Conservation (phyloP, 2,797 vertebrate species). For the Lagorchestes hirsutus region DNA sequence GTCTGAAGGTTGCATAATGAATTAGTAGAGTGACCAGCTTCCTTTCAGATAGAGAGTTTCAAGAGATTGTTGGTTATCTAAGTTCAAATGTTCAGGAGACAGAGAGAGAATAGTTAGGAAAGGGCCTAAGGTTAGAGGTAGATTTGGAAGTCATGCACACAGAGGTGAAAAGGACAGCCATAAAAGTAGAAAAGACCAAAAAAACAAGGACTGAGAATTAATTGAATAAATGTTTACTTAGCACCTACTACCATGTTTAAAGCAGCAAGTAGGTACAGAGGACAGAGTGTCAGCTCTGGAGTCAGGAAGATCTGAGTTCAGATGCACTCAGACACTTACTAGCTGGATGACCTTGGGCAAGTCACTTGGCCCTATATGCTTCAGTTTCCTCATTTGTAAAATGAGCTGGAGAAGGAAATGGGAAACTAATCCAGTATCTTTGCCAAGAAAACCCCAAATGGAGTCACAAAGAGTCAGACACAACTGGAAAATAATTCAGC, state of each 20-base stretch:
- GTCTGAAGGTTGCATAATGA: neutral
- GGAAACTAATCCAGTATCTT: neutral
- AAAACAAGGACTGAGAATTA: neutral
- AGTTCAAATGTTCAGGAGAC: neutral
- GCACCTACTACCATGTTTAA: neutral
- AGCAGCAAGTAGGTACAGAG: neutral
- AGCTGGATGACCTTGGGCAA: neutral
- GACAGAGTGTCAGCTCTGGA: neutral
- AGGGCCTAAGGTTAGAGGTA: neutral
- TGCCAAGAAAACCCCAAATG: neutral
- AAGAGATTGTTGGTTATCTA: constrained; percentile 9
- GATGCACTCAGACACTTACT: neutral
- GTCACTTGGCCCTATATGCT: neutral
- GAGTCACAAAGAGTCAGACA: neutral
- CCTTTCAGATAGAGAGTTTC: neutral
- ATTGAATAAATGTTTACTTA: neutral
- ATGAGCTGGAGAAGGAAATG: neutral
- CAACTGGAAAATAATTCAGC: neutral
- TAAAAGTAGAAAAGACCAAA: neutral
- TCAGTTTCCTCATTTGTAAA: neutral
- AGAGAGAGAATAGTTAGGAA: neutral
- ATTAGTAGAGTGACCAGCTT: neutral
- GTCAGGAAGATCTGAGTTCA: neutral
- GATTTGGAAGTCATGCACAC: neutral
- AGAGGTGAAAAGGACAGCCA: neutral